These are phyloP conservation scores for Chymomyza fuscimana DNA, from an alignment of 2,888 invertebrate genomes.

Conservation along the genomic window DNA sequence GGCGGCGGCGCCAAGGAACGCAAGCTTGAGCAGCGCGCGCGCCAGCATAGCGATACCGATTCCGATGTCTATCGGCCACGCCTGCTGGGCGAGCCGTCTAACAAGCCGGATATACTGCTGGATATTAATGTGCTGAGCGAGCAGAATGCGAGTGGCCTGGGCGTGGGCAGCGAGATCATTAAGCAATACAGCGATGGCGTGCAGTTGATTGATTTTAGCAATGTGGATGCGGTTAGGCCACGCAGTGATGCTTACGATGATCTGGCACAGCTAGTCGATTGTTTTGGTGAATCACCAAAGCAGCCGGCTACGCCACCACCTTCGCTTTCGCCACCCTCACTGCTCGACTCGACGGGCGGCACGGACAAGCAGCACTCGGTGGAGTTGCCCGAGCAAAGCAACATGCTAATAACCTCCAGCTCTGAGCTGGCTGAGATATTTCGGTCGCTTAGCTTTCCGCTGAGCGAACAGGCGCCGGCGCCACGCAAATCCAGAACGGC, in stretches of 20 bases:
- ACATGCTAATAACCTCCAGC: slow-evolving; percentile 74
- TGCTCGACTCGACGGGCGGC: slow-evolving; percentile 41
- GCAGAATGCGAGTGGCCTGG: slow-evolving; percentile 45
- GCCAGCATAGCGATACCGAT: slow-evolving; percentile 77
- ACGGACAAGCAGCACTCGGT: slow-evolving; percentile 9
- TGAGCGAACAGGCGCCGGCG: slow-evolving; percentile 59
- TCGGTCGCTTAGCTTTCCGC: slow-evolving; percentile 77
- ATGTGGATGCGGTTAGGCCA: slow-evolving; percentile 36
- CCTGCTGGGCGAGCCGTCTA: slow-evolving; percentile 61
- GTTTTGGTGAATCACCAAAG: slow-evolving; percentile 66
- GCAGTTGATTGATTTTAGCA: slow-evolving; percentile 70
- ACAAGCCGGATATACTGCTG: slow-evolving; percentile 78
- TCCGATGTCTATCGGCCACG: slow-evolving; percentile 70
- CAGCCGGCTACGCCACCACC: slow-evolving; percentile 77
- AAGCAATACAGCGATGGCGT: slow-evolving; percentile 51
- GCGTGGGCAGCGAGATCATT: slow-evolving; percentile 29
- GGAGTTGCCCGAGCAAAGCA: slow-evolving; percentile 72
- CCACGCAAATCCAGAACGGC: slow-evolving; percentile 33
- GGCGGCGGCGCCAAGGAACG: slow-evolving; percentile 70
- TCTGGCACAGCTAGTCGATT: slow-evolving; percentile 67
- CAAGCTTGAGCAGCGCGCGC: slow-evolving; percentile 66
- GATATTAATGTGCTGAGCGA: slow-evolving; percentile 78
- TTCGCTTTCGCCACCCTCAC: slow-evolving; percentile 74
- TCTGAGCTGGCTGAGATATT: slow-evolving; percentile 77
- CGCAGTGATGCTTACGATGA: slow-evolving; percentile 54